Percentiles rank a stretch among this genome's conserved stretches.
Conservation (phyloP, 2,797 vertebrate genomes). For the Apodemus agrarius region DNA sequence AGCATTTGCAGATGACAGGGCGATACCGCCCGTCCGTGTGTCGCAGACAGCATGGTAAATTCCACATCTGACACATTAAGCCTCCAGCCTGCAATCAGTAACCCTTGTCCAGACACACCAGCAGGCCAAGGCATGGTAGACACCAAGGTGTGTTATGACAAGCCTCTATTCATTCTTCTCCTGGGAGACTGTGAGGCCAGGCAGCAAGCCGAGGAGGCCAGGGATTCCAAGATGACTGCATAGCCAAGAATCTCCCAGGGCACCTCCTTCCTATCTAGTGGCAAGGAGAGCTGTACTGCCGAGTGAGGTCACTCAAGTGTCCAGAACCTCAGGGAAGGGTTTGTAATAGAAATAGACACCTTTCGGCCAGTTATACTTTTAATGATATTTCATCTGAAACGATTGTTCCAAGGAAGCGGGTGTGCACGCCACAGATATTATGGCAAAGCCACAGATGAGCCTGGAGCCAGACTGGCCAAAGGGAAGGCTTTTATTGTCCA, state of each 20-base stretch:
- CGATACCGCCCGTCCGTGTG: background rate
- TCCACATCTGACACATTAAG: background rate
- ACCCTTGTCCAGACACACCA: background rate
- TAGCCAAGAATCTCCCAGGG: background rate
- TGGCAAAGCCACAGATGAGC: background rate
- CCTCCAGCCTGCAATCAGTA: background rate
- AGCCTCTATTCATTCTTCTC: background rate
- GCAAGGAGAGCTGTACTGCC: background rate
- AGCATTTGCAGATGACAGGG: background rate
- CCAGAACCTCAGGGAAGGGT: background rate
- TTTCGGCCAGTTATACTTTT: background rate
- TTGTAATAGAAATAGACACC: background rate
- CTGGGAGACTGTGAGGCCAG: background rate
- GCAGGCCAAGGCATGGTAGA: background rate
- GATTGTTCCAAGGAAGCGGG: background rate
- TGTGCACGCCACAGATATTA: background rate
- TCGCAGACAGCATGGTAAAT: background rate
- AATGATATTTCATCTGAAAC: background rate
- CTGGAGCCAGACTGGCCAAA: slow-evolving; percentile 1
- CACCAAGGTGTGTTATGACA: background rate
- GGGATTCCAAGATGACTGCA: background rate
- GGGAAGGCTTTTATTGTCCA: background rate
- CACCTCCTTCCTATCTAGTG: background rate
- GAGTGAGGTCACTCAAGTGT: background rate
- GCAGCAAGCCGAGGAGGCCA: accelerated